Percentiles rank a stretch among this genome's conserved stretches.
These are phyloP conservation scores for Lymantria monacha DNA, from an alignment of 2,888 invertebrate genomes.

Conservation along the genomic window DNA sequence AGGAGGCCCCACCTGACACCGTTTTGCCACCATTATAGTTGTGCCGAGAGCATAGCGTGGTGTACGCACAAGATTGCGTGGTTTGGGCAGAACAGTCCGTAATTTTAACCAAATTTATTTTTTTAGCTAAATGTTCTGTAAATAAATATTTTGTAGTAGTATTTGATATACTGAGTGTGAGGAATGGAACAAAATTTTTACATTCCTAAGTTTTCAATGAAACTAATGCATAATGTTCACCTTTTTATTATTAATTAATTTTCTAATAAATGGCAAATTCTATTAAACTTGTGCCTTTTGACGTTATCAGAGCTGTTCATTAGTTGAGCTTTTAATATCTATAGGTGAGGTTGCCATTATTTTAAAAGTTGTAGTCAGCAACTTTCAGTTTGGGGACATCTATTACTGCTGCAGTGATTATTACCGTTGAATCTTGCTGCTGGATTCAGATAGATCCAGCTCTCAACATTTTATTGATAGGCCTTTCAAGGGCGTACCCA, in stretches of 20 bases:
- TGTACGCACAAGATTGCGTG: no score
- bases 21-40: no score
- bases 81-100: no score
- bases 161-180: slow-evolving; percentile 20
- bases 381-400: not conserved
- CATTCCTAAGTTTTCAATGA: slow-evolving; percentile 35
- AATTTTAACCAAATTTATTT: no score
- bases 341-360: not conserved
- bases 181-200: not conserved
- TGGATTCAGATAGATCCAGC: not conserved
- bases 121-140: no score
- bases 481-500: no score
- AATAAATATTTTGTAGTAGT: slow-evolving; percentile 30
- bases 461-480: not conserved
- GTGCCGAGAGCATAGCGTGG: no score
- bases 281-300: not conserved
- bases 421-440: not conserved
- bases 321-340: not conserved
- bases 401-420: not conserved
- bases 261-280: slow-evolving; percentile 2
- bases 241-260: slow-evolving; percentile 13
- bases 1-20: no score
- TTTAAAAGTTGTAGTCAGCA: slow-evolving; percentile 11
- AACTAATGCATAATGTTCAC: slow-evolving; percentile 57
- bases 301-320: not conserved